These are phyloP conservation scores for Erebia ligea DNA, from an alignment of 2,888 invertebrate species.

Conservation along the genomic window DNA sequence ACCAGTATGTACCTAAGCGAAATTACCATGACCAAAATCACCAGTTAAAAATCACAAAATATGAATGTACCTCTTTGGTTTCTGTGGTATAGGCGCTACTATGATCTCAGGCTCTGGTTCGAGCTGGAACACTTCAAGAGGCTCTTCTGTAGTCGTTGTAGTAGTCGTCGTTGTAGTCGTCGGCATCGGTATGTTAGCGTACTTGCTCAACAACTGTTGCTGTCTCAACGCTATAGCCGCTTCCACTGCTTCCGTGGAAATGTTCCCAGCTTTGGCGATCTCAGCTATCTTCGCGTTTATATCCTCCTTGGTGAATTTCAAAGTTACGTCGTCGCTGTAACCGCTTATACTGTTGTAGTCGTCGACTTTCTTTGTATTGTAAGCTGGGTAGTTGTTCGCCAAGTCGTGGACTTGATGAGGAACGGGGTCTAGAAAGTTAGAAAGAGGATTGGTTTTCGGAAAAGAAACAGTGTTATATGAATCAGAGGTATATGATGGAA, in stretches of 20 bases:
- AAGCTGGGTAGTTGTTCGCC: conserved; percentile 60
- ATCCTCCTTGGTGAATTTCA: conserved; percentile 74
- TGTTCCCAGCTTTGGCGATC: conserved; percentile 88
- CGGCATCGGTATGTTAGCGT: conserved; percentile 71
- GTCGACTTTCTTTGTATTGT: conserved; percentile 76
- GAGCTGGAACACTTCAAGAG: conserved; percentile 60
- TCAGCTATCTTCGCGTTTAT: conserved; percentile 77
- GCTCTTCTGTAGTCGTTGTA: conserved; percentile 63
- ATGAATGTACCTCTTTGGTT: conserved; percentile 68
- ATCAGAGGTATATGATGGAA: conserved; percentile 53
- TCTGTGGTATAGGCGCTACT: conserved; percentile 60
- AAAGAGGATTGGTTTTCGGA: conserved; percentile 70
- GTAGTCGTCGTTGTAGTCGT: conserved; percentile 77
- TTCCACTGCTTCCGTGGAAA: conserved; percentile 90
- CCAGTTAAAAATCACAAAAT: too few species aligned
- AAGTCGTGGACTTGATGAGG: conserved; percentile 74
- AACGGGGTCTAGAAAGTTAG: conserved; percentile 79
- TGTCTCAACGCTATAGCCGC: conserved; percentile 88
- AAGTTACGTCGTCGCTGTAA: conserved; percentile 70
- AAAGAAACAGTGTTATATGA: conserved; percentile 55
- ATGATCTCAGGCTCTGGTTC: conserved; percentile 72
- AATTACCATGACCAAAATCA: too few species aligned
- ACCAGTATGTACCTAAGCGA: too few species aligned
- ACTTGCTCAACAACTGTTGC: conserved; percentile 86
- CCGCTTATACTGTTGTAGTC: conserved; percentile 77